These are phyloP conservation scores for Hipparchia sbordonii DNA, from an alignment of 2,888 invertebrate species.

Conservation along the genomic window DNA sequence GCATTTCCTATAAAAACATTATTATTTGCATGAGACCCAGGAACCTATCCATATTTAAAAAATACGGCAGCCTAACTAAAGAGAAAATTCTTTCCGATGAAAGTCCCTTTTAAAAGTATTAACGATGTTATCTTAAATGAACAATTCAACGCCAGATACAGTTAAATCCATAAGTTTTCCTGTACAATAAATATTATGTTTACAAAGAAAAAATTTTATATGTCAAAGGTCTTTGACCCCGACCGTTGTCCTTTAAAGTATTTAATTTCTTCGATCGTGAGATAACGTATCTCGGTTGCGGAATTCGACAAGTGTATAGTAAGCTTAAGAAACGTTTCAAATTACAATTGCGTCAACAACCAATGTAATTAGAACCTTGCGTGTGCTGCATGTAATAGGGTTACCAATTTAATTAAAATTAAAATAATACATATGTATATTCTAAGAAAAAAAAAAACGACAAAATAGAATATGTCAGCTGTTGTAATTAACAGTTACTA, in stretches of 20 bases:
- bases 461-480: too few relatives aligned
- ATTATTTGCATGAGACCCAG: too few relatives aligned
- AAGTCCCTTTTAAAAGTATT: too few relatives aligned
- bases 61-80: too few relatives aligned
- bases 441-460: too few relatives aligned
- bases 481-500: too few relatives aligned
- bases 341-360: constrained; percentile 28
- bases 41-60: too few relatives aligned
- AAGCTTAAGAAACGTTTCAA: constrained; percentile 25
- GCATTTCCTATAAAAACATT: too few relatives aligned
- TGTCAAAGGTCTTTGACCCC: constrained; percentile 31
- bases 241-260: constrained; percentile 30
- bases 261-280: constrained; percentile 26
- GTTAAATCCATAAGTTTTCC: constrained; percentile 5
- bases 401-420: background rate
- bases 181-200: constrained; percentile 15
- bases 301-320: constrained; percentile 22
- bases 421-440: too few relatives aligned
- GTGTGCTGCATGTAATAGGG: background rate
- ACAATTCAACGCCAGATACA: background rate
- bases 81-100: too few relatives aligned
- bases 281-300: constrained; percentile 25
- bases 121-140: background rate
- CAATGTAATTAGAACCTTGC: constrained; percentile 23
- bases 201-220: background rate